Evolutionary conservation across 2,113 vertebrate genomes (phyloP).

Genomic region (Osmerus mordax): DNA sequence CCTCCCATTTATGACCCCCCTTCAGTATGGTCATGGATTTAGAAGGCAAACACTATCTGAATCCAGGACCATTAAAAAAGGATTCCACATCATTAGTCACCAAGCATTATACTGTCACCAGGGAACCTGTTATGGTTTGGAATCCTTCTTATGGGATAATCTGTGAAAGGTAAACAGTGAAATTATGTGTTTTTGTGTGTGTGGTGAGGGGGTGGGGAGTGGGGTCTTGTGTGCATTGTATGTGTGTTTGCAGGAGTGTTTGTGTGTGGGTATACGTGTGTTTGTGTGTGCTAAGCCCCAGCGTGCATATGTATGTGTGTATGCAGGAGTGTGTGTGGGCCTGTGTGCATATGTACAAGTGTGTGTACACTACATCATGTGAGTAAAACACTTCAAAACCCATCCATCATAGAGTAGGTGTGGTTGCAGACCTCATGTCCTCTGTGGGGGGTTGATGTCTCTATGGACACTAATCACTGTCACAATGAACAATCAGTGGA

Average conservation of each 20-base stretch:
- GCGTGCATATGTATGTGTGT: slow-evolving; percentile 3
- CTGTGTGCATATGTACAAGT: not conserved
- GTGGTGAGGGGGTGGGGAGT: too few species aligned
- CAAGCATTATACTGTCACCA: too few species aligned
- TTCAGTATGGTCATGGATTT: too few species aligned
- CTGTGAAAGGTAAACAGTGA: too few species aligned
- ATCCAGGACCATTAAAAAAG: too few species aligned
- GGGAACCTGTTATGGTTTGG: too few species aligned
- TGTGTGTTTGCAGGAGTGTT: not conserved
- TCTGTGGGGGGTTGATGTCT: not conserved
- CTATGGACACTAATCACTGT: slow-evolving; percentile 1
- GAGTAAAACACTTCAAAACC: not conserved
- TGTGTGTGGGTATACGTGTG: not conserved
- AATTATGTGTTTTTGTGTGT: too few species aligned
- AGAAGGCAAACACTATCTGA: too few species aligned
- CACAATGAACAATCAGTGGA: slow-evolving; percentile 1
- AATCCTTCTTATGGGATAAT: too few species aligned
- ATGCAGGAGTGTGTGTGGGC: slow-evolving; percentile 17
- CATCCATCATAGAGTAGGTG: not conserved
- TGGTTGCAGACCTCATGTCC: not conserved
- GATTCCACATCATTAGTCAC: too few species aligned
- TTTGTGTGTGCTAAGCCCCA: not conserved
- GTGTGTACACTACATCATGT: not conserved
- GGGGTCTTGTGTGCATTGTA: not conserved
- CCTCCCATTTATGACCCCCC: too few species aligned